Percentiles rank a stretch among this genome's conserved stretches.
Evolutionary conservation across 2,888 invertebrate species (phyloP).

Genomic region (Apocheima hispidaria): DNA sequence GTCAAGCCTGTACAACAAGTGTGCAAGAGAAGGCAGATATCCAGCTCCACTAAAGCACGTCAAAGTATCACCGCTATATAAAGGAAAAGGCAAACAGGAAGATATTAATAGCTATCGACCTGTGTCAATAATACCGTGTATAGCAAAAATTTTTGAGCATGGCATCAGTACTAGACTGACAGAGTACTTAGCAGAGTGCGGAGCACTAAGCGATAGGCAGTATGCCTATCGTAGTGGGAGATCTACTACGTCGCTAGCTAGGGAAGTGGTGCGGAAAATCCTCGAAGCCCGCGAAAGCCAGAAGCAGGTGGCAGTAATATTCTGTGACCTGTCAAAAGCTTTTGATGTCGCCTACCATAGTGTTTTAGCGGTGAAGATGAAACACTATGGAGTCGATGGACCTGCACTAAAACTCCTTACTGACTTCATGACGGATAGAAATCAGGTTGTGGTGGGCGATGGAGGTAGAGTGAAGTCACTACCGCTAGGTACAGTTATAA

Average conservation of each 20-base stretch:
- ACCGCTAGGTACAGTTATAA: not conserved
- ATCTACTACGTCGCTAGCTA: not conserved
- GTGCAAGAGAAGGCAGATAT: not conserved
- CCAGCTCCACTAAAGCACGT: not conserved
- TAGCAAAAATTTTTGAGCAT: not conserved
- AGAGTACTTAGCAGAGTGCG: not conserved
- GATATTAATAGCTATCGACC: not conserved
- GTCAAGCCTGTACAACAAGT: conserved; percentile 1
- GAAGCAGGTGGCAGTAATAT: not conserved
- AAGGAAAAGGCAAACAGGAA: not conserved
- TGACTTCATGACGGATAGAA: not conserved
- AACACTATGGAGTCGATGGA: too few species aligned
- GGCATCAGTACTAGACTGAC: not conserved
- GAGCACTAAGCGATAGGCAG: not conserved
- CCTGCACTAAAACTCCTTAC: too few species aligned
- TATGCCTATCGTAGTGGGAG: not conserved
- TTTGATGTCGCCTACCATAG: not conserved
- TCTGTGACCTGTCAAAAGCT: not conserved
- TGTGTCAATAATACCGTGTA: not conserved
- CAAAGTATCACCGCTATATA: too few species aligned
- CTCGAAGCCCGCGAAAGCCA: not conserved
- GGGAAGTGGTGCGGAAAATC: not conserved
- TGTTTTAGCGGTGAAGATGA: not conserved
- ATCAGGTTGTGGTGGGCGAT: not conserved
- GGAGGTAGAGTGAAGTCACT: not conserved